Evolutionary conservation across 2,113 vertebrate species (phyloP).

Genomic region (Gorsachius goisagi): DNA sequence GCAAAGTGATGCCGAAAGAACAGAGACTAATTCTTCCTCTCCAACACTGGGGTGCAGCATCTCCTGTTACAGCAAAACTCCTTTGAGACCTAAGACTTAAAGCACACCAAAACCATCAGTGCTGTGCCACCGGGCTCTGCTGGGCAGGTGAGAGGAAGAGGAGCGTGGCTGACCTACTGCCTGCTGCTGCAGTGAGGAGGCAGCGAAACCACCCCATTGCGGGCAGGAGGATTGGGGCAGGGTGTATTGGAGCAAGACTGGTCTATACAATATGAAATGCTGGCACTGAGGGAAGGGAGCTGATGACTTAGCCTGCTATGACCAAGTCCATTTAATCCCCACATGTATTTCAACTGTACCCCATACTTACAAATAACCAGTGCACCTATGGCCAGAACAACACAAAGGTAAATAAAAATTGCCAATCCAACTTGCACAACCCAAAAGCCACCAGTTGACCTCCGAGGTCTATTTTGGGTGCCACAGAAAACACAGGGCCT

Average conservation of each 20-base stretch:
- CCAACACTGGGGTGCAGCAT: accelerated
- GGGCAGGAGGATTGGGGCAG: background rate
- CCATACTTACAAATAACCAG: background rate
- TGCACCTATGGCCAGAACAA: background rate
- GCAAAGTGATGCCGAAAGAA: background rate
- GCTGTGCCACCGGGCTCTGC: background rate
- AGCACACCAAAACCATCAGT: background rate
- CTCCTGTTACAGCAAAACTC: background rate
- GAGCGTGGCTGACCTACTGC: background rate
- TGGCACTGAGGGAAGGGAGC: background rate
- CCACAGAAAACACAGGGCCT: background rate
- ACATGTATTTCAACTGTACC: background rate
- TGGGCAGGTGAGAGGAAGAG: background rate
- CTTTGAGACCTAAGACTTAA: background rate
- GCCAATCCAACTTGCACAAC: background rate
- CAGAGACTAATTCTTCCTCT: background rate
- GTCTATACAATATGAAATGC: background rate
- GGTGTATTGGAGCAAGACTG: background rate
- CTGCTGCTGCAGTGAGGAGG: background rate
- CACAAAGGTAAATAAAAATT: background rate
- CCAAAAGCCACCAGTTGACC: background rate
- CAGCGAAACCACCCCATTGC: accelerated
- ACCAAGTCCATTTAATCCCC: background rate
- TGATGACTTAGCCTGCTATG: background rate
- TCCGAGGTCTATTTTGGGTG: background rate